These are phyloP conservation scores for Murina feae DNA, from an alignment of 2,113 vertebrate genomes.

Conservation along the genomic window DNA sequence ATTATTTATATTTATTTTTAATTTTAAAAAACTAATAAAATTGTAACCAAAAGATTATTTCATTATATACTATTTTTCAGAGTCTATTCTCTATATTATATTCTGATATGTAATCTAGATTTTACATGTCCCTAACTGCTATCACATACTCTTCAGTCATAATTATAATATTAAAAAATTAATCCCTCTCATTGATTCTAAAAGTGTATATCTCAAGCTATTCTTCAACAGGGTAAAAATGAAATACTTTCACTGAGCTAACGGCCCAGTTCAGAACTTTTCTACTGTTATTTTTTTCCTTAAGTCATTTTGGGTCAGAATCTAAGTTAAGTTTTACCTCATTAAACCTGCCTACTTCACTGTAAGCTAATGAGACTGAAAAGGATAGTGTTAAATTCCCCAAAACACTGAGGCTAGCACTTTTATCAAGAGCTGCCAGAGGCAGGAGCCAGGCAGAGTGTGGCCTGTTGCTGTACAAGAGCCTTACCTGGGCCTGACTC, in stretches of 20 bases:
- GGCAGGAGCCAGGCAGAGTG: not conserved
- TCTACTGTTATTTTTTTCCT: not conserved
- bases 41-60: not conserved
- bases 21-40: not conserved
- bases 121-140: not conserved
- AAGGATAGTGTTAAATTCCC: not conserved
- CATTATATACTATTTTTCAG: not conserved
- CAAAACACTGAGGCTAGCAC: not conserved
- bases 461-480: not conserved
- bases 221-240: not conserved
- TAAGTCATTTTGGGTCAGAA: not conserved
- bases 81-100: not conserved
- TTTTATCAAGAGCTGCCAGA: not conserved
- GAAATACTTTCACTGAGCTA: not conserved
- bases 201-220: not conserved
- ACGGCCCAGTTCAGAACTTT: not conserved
- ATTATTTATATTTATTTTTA: conserved; percentile 25
- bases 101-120: not conserved
- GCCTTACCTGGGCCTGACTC: conserved; percentile 72
- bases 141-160: not conserved
- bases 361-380: not conserved
- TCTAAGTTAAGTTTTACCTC: not conserved
- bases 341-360: not conserved
- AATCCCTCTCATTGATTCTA: not conserved
- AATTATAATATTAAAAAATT: not conserved